Conservation (phyloP, 2,113 vertebrate genomes). For the Pedionomus torquatus region DNA sequence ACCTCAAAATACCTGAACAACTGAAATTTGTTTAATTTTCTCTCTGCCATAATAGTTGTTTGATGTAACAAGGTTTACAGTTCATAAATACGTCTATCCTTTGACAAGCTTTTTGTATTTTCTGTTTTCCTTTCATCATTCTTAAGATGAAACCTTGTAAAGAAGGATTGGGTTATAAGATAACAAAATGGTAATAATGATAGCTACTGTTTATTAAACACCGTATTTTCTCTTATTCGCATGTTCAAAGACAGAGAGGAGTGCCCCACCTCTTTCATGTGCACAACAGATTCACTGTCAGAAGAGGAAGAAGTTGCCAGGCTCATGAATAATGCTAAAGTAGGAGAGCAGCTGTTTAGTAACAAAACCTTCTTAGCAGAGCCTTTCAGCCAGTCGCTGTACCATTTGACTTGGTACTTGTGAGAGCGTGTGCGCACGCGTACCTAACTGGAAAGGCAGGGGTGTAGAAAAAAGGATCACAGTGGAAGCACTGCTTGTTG, state of each 20-base stretch:
- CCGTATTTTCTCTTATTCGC: not conserved
- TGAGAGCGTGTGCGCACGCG: fast-evolving
- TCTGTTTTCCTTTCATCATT: not conserved
- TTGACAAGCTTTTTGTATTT: conserved; percentile 18
- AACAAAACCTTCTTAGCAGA: conserved; percentile 38
- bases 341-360: conserved; percentile 50
- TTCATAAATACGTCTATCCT: conserved; percentile 7
- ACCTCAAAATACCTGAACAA: not conserved
- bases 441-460: not conserved
- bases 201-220: conserved; percentile 26
- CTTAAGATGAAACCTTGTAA: not conserved
- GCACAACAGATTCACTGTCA: conserved; percentile 49
- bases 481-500: not conserved
- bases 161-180: not conserved
- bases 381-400: conserved; percentile 37
- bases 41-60: conserved; percentile 3
- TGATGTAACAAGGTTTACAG: not conserved
- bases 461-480: not conserved
- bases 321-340: conserved; percentile 42
- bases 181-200: conserved; percentile 25
- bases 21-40: not conserved
- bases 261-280: conserved; percentile 35
- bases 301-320: conserved; percentile 36
- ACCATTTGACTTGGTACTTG: not conserved
- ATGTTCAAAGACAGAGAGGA: not conserved